Base-by-base conservation (phyloP, 2,797 vertebrate genomes). In the Alouatta caraya region DNA sequence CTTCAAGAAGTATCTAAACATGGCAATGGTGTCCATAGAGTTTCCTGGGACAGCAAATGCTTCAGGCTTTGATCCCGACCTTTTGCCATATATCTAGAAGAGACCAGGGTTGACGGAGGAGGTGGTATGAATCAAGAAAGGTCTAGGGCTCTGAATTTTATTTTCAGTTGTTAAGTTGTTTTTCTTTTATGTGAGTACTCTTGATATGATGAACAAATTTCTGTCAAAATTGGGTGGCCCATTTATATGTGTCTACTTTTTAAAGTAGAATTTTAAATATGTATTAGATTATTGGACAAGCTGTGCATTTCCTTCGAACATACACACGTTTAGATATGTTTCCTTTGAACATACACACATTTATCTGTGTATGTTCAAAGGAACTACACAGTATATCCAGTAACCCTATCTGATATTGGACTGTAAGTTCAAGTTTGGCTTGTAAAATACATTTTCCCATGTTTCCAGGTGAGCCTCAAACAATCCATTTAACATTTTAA, bases 51-150 rank as follows among this genome's bases (percentile, higher is more conserved):
- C 89, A 97, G 70, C 89, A 93, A 33, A 80, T 76, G 76, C 87
- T 91, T 33, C 73, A 76, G 92, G 83, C 85, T 95, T 73, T 95
- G 52, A 96, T 93, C 86, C 73, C 93, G 75, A 88, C 55, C 82
- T 94, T 95, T 91, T 67, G 15, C 55, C 28, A 8, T 92, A 4
- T 55, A 46, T 94, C 46, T 50, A 19, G 72, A 96, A 92, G 84
- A 82, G 81, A 39, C 64, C 55, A 75, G 10, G 75, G 46, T 59
- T 82, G 83, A 11, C 52, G 70, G 46, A 93, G 46, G 82, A 59
- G 82, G 42, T 88, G 61, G 3, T 95, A 76, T 88, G 70, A 91
- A 64, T 92, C 73, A 88, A 57, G 90, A 93, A 82, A 37, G 30
- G 84, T 78, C 21, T 22, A 78, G 70, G 70, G 6, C 15, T 64